Conservation (phyloP, 2,888 invertebrate species). For the Papilio protenor region DNA sequence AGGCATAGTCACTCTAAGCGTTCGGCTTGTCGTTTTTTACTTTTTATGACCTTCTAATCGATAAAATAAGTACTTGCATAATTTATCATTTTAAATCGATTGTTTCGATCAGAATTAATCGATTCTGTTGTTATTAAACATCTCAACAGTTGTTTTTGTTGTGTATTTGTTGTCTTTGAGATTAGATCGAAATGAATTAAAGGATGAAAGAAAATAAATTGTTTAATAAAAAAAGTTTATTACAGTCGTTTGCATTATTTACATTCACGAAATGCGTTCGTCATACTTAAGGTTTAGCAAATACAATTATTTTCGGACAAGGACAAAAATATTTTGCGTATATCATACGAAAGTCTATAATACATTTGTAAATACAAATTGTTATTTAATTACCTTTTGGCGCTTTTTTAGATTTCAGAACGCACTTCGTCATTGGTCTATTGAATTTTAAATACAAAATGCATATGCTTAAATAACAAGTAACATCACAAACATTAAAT, state of each 20-base stretch:
- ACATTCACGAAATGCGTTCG: neutral
- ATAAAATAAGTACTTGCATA: neutral
- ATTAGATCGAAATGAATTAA: neutral
- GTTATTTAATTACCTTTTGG: neutral
- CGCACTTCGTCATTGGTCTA: slow-evolving; percentile 30
- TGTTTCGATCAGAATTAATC: neutral
- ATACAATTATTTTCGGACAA: neutral
- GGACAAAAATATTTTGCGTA: neutral
- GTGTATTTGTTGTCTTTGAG: neutral
- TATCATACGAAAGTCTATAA: slow-evolving; percentile 40
- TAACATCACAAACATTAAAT: slow-evolving; percentile 62
- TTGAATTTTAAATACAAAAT: slow-evolving; percentile 49
- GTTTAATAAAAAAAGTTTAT: slow-evolving; percentile 61
- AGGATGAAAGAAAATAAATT: slow-evolving; percentile 43
- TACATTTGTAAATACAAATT: neutral
- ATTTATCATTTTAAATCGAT: neutral
- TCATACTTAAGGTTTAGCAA: neutral
- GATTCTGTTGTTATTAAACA: neutral
- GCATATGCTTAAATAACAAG: slow-evolving; percentile 47
- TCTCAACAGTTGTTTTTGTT: neutral
- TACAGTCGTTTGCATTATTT: slow-evolving; percentile 65
- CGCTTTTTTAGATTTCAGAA: slow-evolving; percentile 44
- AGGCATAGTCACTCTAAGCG: no score
- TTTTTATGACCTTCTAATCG: neutral
- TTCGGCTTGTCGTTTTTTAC: no score